These are phyloP conservation scores for Craseonycteris thonglongyai DNA, from an alignment of 2,113 vertebrate genomes.

Conservation along the genomic window DNA sequence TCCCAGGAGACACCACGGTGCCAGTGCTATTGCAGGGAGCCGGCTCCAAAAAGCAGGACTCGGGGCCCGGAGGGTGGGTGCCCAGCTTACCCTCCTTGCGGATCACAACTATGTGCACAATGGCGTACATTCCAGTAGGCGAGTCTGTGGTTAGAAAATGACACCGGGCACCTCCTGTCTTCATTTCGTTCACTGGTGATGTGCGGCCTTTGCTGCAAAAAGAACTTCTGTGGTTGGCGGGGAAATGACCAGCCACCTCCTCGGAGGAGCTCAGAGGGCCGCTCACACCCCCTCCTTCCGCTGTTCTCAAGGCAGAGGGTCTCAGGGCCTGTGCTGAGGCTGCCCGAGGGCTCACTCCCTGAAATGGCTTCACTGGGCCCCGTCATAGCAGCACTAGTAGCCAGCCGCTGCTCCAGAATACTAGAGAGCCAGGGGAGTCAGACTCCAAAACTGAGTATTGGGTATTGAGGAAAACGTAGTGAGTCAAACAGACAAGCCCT, in stretches of 20 bases:
- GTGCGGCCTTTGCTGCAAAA: not conserved
- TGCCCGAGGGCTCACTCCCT: fast-evolving
- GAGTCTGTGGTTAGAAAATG: not conserved
- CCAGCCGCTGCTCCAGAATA: not conserved
- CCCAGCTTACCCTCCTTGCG: not conserved
- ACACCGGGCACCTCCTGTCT: not conserved
- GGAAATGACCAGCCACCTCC: not conserved
- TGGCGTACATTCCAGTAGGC: fast-evolving
- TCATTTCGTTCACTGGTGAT: not conserved
- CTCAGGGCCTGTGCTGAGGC: not conserved
- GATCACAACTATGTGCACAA: not conserved
- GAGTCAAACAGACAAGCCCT: not conserved
- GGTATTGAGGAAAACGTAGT: not conserved
- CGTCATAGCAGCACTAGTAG: not conserved
- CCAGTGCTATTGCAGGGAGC: not conserved
- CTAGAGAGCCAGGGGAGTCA: not conserved
- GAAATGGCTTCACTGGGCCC: not conserved
- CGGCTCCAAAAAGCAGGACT: not conserved
- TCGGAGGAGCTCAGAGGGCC: not conserved
- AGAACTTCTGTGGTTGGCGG: not conserved
- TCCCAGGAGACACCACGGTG: not conserved
- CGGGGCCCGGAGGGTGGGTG: no score
- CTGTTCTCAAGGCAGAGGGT: not conserved
- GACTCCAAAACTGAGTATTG: not conserved
- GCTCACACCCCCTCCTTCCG: fast-evolving